Evolutionary conservation across 2,113 vertebrate genomes (phyloP).

Genomic region (Callipepla californica): DNA sequence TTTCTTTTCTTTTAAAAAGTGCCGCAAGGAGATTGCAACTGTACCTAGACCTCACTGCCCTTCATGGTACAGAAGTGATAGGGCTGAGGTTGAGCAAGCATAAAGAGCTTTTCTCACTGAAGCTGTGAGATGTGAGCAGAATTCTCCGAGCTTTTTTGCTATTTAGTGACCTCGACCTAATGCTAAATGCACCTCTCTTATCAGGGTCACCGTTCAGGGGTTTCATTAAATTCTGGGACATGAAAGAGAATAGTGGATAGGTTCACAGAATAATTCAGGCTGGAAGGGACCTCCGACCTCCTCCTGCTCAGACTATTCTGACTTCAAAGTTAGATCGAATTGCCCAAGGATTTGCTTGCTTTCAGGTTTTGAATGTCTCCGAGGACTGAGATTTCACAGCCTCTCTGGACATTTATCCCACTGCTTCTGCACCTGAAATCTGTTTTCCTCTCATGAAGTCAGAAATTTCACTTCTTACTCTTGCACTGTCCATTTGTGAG

Average conservation of each 20-base stretch:
- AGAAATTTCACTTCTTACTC: not conserved
- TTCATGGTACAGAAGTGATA: not conserved
- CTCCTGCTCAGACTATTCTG: not conserved
- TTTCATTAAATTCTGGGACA: not conserved
- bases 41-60: not conserved
- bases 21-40: not conserved
- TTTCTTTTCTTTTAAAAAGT: not conserved
- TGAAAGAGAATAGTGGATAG: not conserved
- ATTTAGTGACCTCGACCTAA: not conserved
- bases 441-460: not conserved
- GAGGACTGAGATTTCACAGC: fast-evolving
- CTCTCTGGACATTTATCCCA: not conserved
- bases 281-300: not conserved
- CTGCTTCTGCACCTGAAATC: not conserved
- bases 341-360: not conserved
- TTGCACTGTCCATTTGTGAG: not conserved
- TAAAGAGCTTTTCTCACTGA: not conserved
- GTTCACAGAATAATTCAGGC: not conserved
- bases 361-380: not conserved
- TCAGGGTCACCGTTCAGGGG: not conserved
- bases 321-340: not conserved
- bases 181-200: not conserved
- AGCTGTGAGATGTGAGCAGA: not conserved
- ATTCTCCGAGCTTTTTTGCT: not conserved
- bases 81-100: not conserved